Conservation (phyloP, 2,797 vertebrate genomes). For the Etheostoma perlongum region DNA sequence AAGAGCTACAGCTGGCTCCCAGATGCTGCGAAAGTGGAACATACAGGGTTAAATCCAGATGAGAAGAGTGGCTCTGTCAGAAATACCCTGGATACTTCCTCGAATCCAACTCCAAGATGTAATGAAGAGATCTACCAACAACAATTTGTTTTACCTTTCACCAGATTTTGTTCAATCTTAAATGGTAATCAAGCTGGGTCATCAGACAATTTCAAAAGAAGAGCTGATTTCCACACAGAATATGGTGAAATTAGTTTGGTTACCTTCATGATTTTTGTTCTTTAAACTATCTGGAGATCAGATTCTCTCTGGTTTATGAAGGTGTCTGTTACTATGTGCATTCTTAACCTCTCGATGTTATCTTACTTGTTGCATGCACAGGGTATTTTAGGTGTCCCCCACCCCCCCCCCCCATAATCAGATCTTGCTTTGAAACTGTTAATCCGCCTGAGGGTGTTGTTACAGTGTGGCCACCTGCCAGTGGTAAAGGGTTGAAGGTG, state of each 20-base stretch:
- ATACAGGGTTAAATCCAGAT: slow-evolving; percentile 63
- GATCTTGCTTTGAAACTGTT: slow-evolving; percentile 59
- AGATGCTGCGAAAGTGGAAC: slow-evolving; percentile 78
- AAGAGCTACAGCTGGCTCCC: slow-evolving; percentile 80
- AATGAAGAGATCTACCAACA: slow-evolving; percentile 72
- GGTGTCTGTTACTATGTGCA: slow-evolving; percentile 58
- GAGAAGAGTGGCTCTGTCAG: slow-evolving; percentile 59
- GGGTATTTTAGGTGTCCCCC: slow-evolving; percentile 42
- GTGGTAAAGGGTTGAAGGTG: slow-evolving; percentile 20
- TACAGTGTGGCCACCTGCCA: slow-evolving; percentile 44
- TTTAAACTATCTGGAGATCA: slow-evolving; percentile 61
- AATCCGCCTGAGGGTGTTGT: slow-evolving; percentile 38
- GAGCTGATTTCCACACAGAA: slow-evolving; percentile 26
- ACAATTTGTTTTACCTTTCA: slow-evolving; percentile 56
- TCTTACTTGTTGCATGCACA: slow-evolving; percentile 38
- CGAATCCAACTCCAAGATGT: slow-evolving; percentile 64
- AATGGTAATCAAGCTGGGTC: slow-evolving; percentile 68
- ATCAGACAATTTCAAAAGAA: slow-evolving; percentile 65
- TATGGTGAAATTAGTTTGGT: slow-evolving; percentile 63
- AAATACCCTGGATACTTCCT: slow-evolving; percentile 67
- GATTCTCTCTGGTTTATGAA: slow-evolving; percentile 45
- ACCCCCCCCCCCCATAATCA: slow-evolving; percentile 47
- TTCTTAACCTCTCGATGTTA: slow-evolving; percentile 57
- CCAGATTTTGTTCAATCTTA: slow-evolving; percentile 73
- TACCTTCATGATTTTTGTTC: slow-evolving; percentile 55